A percentile compares a stretch with the other conserved stretches of the same genome.
Evolutionary conservation across 35 echinoderm and acorn worm genomes (phyloP).

Genomic region (Anneissia japonica): DNA sequence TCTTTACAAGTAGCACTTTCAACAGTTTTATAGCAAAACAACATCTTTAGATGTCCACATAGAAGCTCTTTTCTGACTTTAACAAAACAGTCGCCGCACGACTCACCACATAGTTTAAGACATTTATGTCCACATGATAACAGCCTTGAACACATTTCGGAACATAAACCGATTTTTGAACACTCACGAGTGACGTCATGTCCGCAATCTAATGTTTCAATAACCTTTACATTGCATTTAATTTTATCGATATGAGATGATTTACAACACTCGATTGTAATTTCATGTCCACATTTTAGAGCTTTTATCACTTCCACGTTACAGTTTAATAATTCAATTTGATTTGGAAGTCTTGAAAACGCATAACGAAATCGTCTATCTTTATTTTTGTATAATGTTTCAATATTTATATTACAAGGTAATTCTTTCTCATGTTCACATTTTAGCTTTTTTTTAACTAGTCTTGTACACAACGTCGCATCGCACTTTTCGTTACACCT

Average conservation of each 20-base stretch:
- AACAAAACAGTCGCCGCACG: background rate
- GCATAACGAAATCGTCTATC: too few relatives aligned
- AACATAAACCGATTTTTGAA: background rate
- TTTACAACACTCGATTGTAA: background rate
- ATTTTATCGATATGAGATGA: background rate
- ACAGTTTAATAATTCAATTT: too few relatives aligned
- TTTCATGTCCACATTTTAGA: background rate
- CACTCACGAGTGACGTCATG: background rate
- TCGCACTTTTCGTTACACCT: background rate
- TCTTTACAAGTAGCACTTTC: background rate
- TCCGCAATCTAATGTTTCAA: background rate
- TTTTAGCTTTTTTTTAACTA: background rate
- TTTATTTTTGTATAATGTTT: background rate
- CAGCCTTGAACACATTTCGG: background rate
- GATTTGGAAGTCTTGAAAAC: too few relatives aligned
- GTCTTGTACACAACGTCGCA: background rate
- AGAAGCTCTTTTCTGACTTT: background rate
- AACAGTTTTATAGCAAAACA: background rate
- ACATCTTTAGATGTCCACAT: constrained; percentile 22
- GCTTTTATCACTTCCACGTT: too few relatives aligned
- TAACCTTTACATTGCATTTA: background rate
- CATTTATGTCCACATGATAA: background rate
- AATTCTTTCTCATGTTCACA: background rate
- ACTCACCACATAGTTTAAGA: too few relatives aligned
- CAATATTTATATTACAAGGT: background rate